Base-by-base conservation (phyloP, 2,888 invertebrate genomes). In the Phrixothrix hirtus region DNA sequence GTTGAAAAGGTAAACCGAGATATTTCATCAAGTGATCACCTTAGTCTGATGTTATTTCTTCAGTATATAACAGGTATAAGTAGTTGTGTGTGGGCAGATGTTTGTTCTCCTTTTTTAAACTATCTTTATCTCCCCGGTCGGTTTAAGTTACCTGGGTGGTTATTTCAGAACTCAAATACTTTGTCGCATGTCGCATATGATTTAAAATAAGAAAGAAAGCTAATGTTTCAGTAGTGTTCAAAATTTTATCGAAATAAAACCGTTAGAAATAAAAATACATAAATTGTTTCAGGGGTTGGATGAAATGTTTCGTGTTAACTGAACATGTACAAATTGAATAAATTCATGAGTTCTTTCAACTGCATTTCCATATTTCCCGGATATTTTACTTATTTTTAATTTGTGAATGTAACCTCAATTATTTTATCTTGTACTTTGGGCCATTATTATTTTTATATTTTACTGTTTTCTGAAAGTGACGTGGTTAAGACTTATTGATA, bases 1-100 rank as follows among this genome's bases (percentile, higher is more conserved):
- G 21, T 29, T 4, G 9, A 29, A 29, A 10, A 10, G 12, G 13
- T 1, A 5, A 34, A 34, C 4, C 11, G n/a, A 34, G 34, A 43
- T 21, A 43, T 25, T 34, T 43, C 25, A 31, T 46, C 38, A 46
- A 17, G 30, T 31, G 46, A 46, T 46, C 25, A 30, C 31, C 14
- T 36, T 32, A 32, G 32, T 10, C 25, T 12, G 30, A 30, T 31
- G 38, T 31, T 46, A 36, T 31, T 36, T 31, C 17, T 38, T n/a
- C 4, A 12, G 38, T 27, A 17, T 32, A 17, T 38, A 44, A 51
- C 51, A 51, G 51, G 38, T 51, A 51, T 45, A 48, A 26, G 45
- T 39, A 31, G 32, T 37, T 16, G 21, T 39, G 32, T 45, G 51
- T 51, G 51, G 45, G 51, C 39, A 44, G 44, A 13, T 31, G 25